Conservation (phyloP, 2,888 invertebrate genomes). For the Eugnorisma glareosa region DNA sequence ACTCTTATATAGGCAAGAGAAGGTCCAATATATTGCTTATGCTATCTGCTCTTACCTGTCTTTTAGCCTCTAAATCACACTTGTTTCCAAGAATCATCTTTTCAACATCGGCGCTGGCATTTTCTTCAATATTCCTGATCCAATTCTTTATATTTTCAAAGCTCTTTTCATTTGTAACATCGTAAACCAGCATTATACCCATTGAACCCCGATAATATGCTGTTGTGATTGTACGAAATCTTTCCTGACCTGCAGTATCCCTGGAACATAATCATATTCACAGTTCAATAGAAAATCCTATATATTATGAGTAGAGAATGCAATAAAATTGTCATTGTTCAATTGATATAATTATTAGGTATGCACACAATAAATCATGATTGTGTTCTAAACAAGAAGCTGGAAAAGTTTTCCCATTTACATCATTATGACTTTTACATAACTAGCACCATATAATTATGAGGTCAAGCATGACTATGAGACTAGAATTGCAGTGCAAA, state of each 20-base stretch:
- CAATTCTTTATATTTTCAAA: constrained; percentile 99
- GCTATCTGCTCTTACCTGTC: constrained; percentile 92
- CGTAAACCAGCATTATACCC: constrained; percentile 99
- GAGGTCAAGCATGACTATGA: constrained; percentile 42
- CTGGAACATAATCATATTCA: constrained; percentile 86
- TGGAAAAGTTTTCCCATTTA: constrained; percentile 9
- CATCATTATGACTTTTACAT: constrained; percentile 14
- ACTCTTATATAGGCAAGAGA: background rate
- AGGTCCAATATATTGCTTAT: fast-evolving
- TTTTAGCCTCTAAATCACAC: constrained; percentile 98
- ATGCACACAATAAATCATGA: background rate
- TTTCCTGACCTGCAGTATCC: constrained; percentile 99
- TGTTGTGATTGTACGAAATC: constrained; percentile 99
- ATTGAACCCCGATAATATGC: constrained; percentile 99
- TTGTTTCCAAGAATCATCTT: constrained; percentile 99
- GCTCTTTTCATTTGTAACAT: constrained; percentile 99
- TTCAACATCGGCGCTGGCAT: constrained; percentile 99
- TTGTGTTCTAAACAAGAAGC: background rate
- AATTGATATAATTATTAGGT: constrained; percentile 10
- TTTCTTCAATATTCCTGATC: constrained; percentile 99
- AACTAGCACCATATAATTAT: constrained; percentile 11
- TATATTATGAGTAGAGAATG: background rate
- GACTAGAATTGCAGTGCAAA: constrained; percentile 46
- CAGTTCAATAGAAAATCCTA: background rate
- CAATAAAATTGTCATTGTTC: background rate